Evolutionary conservation across 2,888 invertebrate species (phyloP).

Genomic region (Xestia rhomboidea): DNA sequence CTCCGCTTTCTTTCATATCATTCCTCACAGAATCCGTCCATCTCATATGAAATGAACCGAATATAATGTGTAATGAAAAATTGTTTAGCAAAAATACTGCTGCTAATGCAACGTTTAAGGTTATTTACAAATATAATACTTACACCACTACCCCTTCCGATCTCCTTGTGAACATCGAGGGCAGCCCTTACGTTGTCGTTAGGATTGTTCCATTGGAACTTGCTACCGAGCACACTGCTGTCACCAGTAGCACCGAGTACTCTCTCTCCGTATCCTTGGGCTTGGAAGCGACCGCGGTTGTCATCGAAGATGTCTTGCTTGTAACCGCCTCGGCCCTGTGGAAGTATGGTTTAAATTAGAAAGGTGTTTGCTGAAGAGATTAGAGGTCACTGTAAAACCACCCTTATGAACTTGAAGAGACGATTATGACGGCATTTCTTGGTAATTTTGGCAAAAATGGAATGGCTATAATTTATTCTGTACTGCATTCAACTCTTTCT

Average conservation of each 20-base stretch:
- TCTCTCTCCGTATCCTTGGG: conserved; percentile 76
- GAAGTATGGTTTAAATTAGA: background rate
- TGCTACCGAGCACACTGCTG: conserved; percentile 77
- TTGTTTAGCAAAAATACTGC: no score
- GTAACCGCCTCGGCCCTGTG: conserved; percentile 81
- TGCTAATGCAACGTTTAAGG: background rate
- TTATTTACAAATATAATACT: conserved; percentile 54
- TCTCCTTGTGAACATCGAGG: conserved; percentile 76
- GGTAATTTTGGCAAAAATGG: background rate
- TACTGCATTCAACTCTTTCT: background rate
- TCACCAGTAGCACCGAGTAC: conserved; percentile 77
- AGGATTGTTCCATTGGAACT: conserved; percentile 75
- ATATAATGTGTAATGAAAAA: no score
- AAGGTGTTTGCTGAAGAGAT: background rate
- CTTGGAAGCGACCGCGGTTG: conserved; percentile 76
- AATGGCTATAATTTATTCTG: background rate
- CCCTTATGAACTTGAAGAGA: background rate
- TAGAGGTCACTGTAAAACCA: background rate
- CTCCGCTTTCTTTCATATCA: no score
- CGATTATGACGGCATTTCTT: background rate
- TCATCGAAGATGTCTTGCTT: conserved; percentile 82
- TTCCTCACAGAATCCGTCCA: no score
- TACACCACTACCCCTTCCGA: conserved; percentile 78
- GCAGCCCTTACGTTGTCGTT: conserved; percentile 75
- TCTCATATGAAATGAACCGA: no score